Percentiles rank a stretch among this genome's conserved stretches.
Evolutionary conservation across 2,113 vertebrate genomes (phyloP).

Genomic region (Pollachius pollachius): DNA sequence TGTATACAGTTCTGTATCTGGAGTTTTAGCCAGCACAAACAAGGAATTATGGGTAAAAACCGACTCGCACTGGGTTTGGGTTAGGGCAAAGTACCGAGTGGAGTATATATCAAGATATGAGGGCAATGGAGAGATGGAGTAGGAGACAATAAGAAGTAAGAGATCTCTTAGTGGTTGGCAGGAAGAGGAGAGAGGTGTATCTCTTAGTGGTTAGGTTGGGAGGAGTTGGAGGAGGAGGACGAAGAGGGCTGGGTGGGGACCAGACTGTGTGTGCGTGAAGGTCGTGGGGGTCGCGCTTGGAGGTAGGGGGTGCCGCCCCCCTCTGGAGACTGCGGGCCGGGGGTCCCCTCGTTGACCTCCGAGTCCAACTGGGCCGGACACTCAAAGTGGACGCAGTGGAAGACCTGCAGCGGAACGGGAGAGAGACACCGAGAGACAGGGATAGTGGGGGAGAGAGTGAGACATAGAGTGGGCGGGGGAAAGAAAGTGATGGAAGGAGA

Average conservation of each 20-base stretch:
- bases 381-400: constrained; percentile 98
- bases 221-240: constrained; percentile 50
- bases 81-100: constrained; percentile 60
- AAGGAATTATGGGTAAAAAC: constrained; percentile 23
- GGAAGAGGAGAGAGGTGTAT: background rate
- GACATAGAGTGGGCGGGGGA: too few relatives aligned
- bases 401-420: constrained; percentile 77
- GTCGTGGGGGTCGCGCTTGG: constrained; percentile 48
- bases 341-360: constrained; percentile 78
- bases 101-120: constrained; percentile 10
- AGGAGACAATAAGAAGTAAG: too few relatives aligned
- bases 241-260: constrained; percentile 30
- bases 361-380: constrained; percentile 85
- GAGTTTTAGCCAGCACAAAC: constrained; percentile 28
- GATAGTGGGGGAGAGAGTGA: too few relatives aligned
- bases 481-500: too few relatives aligned
- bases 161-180: too few relatives aligned
- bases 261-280: constrained; percentile 63
- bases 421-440: too few relatives aligned
- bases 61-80: constrained; percentile 45
- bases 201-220: constrained; percentile 44
- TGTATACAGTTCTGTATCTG: constrained; percentile 32
- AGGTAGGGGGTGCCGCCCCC: constrained; percentile 23
- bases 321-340: constrained; percentile 65
- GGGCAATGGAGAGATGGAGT: background rate